A percentile compares a stretch with the other conserved stretches of the same genome.
phyloP scores from a whole-genome alignment of 2,888 invertebrate species.

The Elmis aenea region DNA sequence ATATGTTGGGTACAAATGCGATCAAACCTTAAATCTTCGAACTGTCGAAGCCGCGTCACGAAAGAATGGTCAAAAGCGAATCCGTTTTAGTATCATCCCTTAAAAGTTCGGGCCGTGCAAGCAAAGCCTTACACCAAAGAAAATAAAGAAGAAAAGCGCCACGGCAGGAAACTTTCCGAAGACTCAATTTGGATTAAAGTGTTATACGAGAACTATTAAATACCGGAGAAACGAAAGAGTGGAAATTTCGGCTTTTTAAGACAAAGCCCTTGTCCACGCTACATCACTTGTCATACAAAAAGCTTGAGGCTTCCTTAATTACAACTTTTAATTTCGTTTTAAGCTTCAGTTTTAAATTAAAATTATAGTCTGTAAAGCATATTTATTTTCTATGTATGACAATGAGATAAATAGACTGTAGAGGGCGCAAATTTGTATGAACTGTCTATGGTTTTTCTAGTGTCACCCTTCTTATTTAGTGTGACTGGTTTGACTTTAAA shows the following conservation, averaged over 20 bases:
- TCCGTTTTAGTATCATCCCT: constrained; percentile 38
- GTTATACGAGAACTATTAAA: constrained; percentile 36
- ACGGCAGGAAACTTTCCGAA: constrained; percentile 33
- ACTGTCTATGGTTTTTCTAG: too few relatives aligned
- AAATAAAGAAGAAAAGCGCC: constrained; percentile 32
- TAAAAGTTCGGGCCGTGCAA: constrained; percentile 34
- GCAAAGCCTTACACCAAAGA: constrained; percentile 28
- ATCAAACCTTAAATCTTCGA: constrained; percentile 20
- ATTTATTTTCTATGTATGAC: too few relatives aligned
- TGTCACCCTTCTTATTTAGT: too few relatives aligned
- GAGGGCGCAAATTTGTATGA: too few relatives aligned
- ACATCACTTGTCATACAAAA: too few relatives aligned
- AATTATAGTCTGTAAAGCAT: too few relatives aligned
- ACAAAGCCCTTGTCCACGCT: too few relatives aligned
- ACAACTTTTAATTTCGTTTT: too few relatives aligned
- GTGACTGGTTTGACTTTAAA: too few relatives aligned
- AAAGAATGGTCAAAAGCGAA: constrained; percentile 38
- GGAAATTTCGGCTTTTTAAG: constrained; percentile 16
- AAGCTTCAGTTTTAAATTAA: too few relatives aligned
- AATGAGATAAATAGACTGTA: too few relatives aligned
- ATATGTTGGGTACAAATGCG: constrained; percentile 8
- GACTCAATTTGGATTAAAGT: constrained; percentile 42
- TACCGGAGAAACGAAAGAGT: constrained; percentile 21
- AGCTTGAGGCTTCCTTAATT: too few relatives aligned
- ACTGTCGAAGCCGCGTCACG: constrained; percentile 28